Evolutionary conservation across 2,888 invertebrate species (phyloP), one percentile per base, ranked within the genome.

Genomic region (Eristalis pertinax): DNA sequence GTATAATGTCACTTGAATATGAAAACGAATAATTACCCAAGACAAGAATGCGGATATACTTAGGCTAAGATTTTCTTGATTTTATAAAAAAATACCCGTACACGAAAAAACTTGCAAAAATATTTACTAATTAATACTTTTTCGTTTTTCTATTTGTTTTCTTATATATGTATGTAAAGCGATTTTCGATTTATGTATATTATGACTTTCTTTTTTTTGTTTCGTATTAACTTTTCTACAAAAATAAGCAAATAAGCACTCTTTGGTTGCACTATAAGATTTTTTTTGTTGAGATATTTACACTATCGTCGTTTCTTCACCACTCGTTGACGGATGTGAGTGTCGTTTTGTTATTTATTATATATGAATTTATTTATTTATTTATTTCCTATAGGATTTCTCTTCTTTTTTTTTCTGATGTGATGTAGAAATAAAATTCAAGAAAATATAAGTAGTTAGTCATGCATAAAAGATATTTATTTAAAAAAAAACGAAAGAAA

Each of bases 31-130:
- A 77, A 68, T 69, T 58, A 63, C 68, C 77, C 60, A 60, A 60
- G 26, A 35, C 68, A 29, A 68, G 26, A 50, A 26, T 68, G 32
- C 29, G 5, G 50, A 50, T 65, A 38, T 50, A 19, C 10, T 63
- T 64, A 38, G 26, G 26, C n/a, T 60, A 60, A 13, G 15, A 26
- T 64, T 41, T 56, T 38, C 22, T 35, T 56, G 24, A 24, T 65
- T 24, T 70, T 75, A 68, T 60, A 60, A 77, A 72, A 26, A 68
- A 72, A 65, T 72, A 58, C 70, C 63, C 72, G 78, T 65, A 60
- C 65, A 10, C 72, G 43, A 65, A 65, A 64, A 35, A 24, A 64
- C 29, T 29, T 70, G n/a, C 29, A 65, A 65, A 65, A 43, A 64
- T 63, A 50, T 13, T 32, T 43, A 32, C 38, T 38, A 38, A 38